Conservation (phyloP, 2,888 invertebrate genomes). For the Drosophila paracracens region DNA sequence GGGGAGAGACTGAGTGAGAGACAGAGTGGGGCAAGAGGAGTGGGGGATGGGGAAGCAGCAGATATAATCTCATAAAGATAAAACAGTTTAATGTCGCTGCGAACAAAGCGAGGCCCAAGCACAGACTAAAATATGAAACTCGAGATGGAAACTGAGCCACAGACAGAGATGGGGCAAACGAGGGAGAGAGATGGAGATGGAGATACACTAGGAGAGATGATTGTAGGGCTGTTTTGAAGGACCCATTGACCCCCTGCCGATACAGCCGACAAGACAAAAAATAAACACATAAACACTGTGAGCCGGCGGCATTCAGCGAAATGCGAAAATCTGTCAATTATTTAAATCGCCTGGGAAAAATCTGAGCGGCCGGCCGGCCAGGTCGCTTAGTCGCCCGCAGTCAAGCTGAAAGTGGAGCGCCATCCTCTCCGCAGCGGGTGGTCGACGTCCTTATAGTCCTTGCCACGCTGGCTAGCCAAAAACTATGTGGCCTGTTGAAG, state of each 20-base stretch:
- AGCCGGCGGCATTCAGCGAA: conserved; percentile 50
- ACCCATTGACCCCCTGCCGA: conserved; percentile 61
- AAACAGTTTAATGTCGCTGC: conserved; percentile 74
- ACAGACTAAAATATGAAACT: conserved; percentile 27
- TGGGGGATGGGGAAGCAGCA: conserved; percentile 22
- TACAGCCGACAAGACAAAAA: conserved; percentile 33
- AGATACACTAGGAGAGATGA: neutral
- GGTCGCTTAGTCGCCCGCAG: conserved; percentile 46
- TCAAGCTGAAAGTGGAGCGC: conserved; percentile 24
- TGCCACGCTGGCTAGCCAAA: conserved; percentile 13
- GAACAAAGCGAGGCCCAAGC: conserved; percentile 54
- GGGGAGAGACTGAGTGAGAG: neutral
- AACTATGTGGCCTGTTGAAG: conserved; percentile 45
- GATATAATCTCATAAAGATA: conserved; percentile 81
- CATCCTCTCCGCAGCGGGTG: conserved; percentile 21
- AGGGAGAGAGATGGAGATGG: neutral
- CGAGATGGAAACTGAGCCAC: conserved; percentile 21
- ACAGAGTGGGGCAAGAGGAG: neutral
- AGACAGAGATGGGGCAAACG: neutral
- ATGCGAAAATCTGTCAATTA: conserved; percentile 78
- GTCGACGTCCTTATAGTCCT: conserved; percentile 18
- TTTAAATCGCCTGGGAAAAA: conserved; percentile 74
- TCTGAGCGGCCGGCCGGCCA: conserved; percentile 43
- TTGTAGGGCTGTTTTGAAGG: conserved; percentile 7
- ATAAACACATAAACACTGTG: conserved; percentile 47